Percentiles rank a stretch among this genome's conserved stretches.
phyloP scores from a whole-genome alignment of 2,888 invertebrate species.

The Trissoscelio sp. region DNA sequence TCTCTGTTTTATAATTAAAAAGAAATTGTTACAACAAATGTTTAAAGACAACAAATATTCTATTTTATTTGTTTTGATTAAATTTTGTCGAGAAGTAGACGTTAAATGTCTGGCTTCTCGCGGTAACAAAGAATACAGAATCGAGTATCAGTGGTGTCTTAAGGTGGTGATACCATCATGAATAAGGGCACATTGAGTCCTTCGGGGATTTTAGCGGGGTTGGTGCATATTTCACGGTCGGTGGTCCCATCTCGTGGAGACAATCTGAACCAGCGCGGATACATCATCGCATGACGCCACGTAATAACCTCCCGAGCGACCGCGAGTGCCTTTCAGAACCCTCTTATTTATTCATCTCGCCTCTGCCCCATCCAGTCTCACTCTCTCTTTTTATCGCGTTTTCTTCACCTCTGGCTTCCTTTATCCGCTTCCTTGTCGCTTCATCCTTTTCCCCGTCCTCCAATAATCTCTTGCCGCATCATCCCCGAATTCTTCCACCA shows the following conservation, averaged over 20 bases:
- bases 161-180: constrained; percentile 79
- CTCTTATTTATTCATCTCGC: constrained; percentile 83
- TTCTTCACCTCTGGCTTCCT: constrained; percentile 21
- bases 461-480: constrained; percentile 66
- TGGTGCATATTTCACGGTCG: constrained; percentile 83
- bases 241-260: constrained; percentile 83
- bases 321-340: constrained; percentile 80
- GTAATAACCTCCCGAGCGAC: constrained; percentile 80
- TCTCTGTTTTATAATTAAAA: too few relatives aligned
- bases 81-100: constrained; percentile 25
- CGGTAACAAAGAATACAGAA: constrained; percentile 17
- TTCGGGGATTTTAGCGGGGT: constrained; percentile 79
- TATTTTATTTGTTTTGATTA: too few relatives aligned
- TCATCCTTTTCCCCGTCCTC: constrained; percentile 37
- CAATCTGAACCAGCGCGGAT: constrained; percentile 83
- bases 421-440: constrained; percentile 32
- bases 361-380: constrained; percentile 70
- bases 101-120: constrained; percentile 28
- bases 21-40: too few relatives aligned
- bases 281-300: constrained; percentile 83
- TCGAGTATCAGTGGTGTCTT: constrained; percentile 70
- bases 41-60: too few relatives aligned
- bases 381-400: constrained; percentile 16
- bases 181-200: constrained; percentile 77
- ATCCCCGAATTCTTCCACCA: constrained; percentile 66